Conservation (phyloP, 2,888 invertebrate genomes). For the Epinotia ramella region DNA sequence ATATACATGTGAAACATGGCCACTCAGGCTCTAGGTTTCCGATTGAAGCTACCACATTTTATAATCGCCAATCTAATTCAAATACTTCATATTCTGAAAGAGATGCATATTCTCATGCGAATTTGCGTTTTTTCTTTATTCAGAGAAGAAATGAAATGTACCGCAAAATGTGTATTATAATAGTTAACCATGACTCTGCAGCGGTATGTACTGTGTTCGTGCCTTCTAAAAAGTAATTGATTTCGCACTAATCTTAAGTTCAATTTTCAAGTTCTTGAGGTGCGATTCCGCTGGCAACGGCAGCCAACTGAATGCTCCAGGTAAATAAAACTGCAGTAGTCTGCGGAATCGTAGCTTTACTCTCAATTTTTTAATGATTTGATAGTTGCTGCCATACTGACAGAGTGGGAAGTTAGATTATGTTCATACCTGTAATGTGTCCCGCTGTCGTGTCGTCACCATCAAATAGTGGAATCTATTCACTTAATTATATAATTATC, state of each 20-base stretch:
- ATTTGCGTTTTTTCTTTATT: neutral
- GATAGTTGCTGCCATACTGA: neutral
- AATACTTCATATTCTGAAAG: too few species aligned
- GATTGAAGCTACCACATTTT: neutral
- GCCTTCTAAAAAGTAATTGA: conserved; percentile 58
- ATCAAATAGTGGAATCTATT: neutral
- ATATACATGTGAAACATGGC: neutral
- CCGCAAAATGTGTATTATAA: neutral
- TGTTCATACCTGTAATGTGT: conserved; percentile 1
- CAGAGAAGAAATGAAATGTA: neutral
- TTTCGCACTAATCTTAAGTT: conserved; percentile 1
- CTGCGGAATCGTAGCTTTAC: conserved; percentile 1
- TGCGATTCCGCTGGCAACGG: neutral
- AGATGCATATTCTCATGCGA: neutral
- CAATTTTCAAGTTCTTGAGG: neutral
- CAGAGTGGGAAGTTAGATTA: neutral
- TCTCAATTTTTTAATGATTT: neutral
- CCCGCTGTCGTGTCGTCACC: neutral
- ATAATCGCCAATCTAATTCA: too few species aligned
- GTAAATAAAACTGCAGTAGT: neutral
- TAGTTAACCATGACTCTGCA: neutral
- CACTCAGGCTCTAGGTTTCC: neutral
- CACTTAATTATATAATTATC: neutral
- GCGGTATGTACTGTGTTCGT: conserved; percentile 52
- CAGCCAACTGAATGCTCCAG: neutral